Conservation (phyloP, 2,888 invertebrate genomes). For the Allacma fusca region DNA sequence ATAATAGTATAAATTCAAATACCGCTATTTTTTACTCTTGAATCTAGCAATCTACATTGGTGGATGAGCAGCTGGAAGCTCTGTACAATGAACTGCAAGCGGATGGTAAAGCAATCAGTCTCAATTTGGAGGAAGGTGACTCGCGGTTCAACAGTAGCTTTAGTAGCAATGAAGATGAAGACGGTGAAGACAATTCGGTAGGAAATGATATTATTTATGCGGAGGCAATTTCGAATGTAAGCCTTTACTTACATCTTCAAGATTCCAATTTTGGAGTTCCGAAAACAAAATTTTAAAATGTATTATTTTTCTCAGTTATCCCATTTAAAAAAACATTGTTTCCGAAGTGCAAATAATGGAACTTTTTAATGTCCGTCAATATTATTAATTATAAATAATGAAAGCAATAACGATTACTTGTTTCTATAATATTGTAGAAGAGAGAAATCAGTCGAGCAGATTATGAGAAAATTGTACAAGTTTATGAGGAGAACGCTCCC, state of each 20-base stretch:
- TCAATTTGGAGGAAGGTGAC: conserved; percentile 72
- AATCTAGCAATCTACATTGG: conserved; percentile 72
- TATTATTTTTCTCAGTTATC: no score
- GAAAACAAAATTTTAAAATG: no score
- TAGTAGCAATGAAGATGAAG: conserved; percentile 47
- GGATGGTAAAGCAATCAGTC: conserved; percentile 68
- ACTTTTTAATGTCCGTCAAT: no score
- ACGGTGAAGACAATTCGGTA: conserved; percentile 37
- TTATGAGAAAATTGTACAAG: conserved; percentile 72
- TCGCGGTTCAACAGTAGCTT: conserved; percentile 67
- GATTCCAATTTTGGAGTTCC: no score
- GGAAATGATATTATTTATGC: background rate
- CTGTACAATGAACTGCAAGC: conserved; percentile 75
- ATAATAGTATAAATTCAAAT: no score
- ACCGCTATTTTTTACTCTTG: no score
- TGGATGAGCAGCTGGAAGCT: conserved; percentile 77
- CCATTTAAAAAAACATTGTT: no score
- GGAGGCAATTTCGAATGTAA: conserved; percentile 12
- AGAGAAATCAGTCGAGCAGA: conserved; percentile 54
- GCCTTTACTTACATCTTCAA: background rate
- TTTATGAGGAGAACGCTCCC: conserved; percentile 77
- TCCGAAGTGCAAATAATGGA: no score
- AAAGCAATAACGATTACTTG: conserved; percentile 39
- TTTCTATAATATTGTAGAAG: conserved; percentile 62
- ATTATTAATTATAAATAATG: no score